These are phyloP conservation scores for Calameuta filiformis DNA, from an alignment of 2,888 invertebrate species.

Conservation along the genomic window DNA sequence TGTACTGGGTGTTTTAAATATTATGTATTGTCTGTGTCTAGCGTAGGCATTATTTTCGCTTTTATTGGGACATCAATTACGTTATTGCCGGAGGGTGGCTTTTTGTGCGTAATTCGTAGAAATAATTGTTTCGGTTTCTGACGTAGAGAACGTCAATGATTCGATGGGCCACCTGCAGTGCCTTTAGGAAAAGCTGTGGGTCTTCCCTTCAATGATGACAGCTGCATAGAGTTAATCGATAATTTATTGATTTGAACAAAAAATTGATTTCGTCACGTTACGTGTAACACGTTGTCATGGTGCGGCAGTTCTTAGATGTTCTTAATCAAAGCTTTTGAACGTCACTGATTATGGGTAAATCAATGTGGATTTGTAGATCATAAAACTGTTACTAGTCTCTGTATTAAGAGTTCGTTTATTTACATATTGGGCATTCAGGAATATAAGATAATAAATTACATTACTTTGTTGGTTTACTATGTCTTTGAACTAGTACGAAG, in stretches of 20 bases:
- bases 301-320: background rate
- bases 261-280: background rate
- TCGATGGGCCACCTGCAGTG: background rate
- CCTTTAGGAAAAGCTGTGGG: background rate
- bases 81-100: slow-evolving; percentile 17
- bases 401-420: background rate
- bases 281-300: background rate
- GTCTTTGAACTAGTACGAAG: background rate
- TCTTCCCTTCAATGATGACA: background rate
- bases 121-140: background rate
- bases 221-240: background rate
- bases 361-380: background rate
- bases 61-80: background rate
- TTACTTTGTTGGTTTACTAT: background rate
- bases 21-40: background rate
- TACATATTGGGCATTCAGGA: background rate
- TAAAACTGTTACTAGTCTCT: background rate
- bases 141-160: background rate
- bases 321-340: background rate
- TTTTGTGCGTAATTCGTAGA: background rate
- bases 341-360: background rate
- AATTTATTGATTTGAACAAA: background rate
- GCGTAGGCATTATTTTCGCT: background rate
- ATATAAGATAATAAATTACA: background rate
- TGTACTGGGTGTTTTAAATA: too few species aligned